Conservation (phyloP, 2,888 invertebrate genomes). For the Drosophila emarginata region DNA sequence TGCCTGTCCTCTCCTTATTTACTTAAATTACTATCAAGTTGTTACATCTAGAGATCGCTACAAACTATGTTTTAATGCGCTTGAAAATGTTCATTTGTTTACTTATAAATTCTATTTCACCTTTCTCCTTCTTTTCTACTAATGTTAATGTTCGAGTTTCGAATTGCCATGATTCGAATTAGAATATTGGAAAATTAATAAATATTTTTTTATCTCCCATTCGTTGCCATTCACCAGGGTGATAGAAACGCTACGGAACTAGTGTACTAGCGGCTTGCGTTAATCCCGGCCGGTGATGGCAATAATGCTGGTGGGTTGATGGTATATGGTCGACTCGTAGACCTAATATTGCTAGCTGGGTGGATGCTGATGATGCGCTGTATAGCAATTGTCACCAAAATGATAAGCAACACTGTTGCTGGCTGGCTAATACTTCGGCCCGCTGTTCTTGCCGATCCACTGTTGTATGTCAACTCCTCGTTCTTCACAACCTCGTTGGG, state of each 20-base stretch:
- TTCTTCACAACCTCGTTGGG: constrained; percentile 97
- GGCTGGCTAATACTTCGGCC: constrained; percentile 4
- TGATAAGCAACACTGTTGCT: background rate
- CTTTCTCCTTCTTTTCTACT: constrained; percentile 70
- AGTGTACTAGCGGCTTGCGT: constrained; percentile 5
- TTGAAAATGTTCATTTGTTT: constrained; percentile 57
- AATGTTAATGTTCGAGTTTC: constrained; percentile 24
- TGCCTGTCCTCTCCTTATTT: constrained; percentile 5
- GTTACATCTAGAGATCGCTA: constrained; percentile 51
- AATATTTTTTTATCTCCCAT: constrained; percentile 8
- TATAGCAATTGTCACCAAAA: background rate
- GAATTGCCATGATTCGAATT: constrained; percentile 34
- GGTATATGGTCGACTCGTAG: background rate
- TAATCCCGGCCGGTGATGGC: constrained; percentile 4
- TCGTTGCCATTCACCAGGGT: background rate
- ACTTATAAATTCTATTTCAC: constrained; percentile 74
- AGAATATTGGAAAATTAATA: constrained; percentile 23
- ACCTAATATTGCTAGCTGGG: background rate
- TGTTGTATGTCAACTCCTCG: constrained; percentile 92
- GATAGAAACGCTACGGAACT: background rate
- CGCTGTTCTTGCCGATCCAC: constrained; percentile 67
- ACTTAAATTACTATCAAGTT: constrained; percentile 22
- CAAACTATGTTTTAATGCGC: constrained; percentile 57
- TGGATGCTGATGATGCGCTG: background rate
- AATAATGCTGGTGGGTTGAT: background rate